A percentile compares a stretch with the other conserved stretches of the same genome.
phyloP scores from a whole-genome alignment of 2,113 vertebrate species.

The Mobula hypostoma region DNA sequence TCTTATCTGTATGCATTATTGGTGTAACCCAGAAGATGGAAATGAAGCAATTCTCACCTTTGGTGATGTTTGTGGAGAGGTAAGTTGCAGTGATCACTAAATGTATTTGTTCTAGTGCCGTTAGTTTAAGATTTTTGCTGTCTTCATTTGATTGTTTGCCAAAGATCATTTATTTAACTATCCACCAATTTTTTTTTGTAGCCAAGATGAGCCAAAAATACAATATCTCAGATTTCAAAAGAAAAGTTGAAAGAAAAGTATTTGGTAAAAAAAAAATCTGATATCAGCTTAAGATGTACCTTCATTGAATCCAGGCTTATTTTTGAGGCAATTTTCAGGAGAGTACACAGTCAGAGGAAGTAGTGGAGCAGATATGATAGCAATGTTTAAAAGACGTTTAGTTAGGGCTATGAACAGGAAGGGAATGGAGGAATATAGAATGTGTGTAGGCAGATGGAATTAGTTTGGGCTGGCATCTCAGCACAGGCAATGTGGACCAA shows the following conservation, averaged over 20 bases:
- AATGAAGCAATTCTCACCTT: slow-evolving; percentile 63
- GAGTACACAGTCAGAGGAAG: too few relatives aligned
- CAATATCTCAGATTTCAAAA: not conserved
- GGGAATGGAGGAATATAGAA: too few relatives aligned
- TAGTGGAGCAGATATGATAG: too few relatives aligned
- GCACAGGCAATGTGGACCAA: too few relatives aligned
- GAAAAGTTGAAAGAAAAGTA: not conserved
- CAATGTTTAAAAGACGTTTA: too few relatives aligned
- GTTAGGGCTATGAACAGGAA: too few relatives aligned
- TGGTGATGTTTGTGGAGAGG: slow-evolving; percentile 69
- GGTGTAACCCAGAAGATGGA: slow-evolving; percentile 55
- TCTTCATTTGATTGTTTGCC: not conserved
- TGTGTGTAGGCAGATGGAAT: too few relatives aligned
- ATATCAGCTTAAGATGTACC: not conserved
- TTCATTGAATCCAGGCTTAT: not conserved
- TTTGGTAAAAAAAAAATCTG: not conserved
- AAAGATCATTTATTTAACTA: not conserved
- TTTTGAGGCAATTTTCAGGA: not conserved
- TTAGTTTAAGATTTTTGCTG: not conserved
- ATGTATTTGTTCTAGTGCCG: not conserved
- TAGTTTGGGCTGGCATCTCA: too few relatives aligned
- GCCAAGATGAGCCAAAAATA: not conserved
- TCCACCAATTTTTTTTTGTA: not conserved
- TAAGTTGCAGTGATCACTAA: slow-evolving; percentile 43
- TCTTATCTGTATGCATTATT: slow-evolving; percentile 66